Percentiles rank a stretch among this genome's conserved stretches.
Conservation (phyloP, 2,113 vertebrate species). For the Hiodon alosoides region DNA sequence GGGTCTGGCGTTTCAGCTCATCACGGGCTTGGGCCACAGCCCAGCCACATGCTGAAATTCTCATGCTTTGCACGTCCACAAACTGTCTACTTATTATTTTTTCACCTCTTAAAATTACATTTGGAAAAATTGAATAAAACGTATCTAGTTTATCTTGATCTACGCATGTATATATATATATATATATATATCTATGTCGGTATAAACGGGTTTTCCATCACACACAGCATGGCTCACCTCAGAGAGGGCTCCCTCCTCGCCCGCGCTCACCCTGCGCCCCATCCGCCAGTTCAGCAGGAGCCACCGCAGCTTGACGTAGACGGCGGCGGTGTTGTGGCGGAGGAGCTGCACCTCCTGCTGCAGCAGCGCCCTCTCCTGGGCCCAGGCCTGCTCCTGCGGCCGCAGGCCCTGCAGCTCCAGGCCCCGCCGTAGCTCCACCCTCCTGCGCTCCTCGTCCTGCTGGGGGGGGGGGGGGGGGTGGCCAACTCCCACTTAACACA, state of each 20-base stretch:
- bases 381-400: constrained; percentile 74
- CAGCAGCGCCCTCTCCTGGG: constrained; percentile 75
- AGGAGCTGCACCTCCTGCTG: constrained; percentile 84
- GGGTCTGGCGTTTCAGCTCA: not conserved
- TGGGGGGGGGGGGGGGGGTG: constrained; percentile 26
- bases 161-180: not conserved
- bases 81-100: not conserved
- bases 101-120: not conserved
- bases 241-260: constrained; percentile 49
- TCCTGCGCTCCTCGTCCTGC: constrained; percentile 75
- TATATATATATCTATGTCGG: not conserved
- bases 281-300: constrained; percentile 85
- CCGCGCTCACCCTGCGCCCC: constrained; percentile 62
- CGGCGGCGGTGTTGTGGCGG: constrained; percentile 81
- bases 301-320: constrained; percentile 90
- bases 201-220: not conserved
- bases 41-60: not conserved
- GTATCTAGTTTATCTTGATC: not conserved
- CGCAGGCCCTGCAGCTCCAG: constrained; percentile 79
- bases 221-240: constrained; percentile 64
- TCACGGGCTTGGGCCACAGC: not conserved
- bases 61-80: too few species aligned
- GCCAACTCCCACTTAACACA: not conserved
- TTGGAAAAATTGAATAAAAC: not conserved
- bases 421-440: constrained; percentile 68